Evolutionary conservation across 30 jellyfish, hydroid and myxozoan genomes (phyloP).

Genomic region (Turritopsis dohrnii): DNA sequence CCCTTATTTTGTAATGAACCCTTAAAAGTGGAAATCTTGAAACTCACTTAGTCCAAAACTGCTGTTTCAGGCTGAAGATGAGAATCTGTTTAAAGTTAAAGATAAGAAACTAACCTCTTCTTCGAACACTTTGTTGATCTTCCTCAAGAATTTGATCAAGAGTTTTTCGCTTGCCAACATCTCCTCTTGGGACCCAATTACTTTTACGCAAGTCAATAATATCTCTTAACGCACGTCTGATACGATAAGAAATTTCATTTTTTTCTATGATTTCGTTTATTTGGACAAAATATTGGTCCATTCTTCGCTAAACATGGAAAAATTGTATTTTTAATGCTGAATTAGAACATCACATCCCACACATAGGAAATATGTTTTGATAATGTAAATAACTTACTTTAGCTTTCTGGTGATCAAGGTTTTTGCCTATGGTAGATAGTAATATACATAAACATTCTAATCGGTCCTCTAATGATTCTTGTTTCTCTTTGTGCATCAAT

Average conservation of each 20-base stretch:
- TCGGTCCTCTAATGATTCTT: constrained; percentile 65
- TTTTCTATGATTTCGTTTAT: constrained; percentile 46
- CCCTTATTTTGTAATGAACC: background rate
- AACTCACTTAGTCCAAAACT: background rate
- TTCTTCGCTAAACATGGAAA: constrained; percentile 49
- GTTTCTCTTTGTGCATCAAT: constrained; percentile 31
- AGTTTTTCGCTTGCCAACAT: constrained; percentile 40
- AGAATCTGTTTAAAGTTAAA: background rate
- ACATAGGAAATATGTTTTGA: too few species aligned
- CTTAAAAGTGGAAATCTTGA: too few species aligned
- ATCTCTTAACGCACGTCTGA: constrained; percentile 66
- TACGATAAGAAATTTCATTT: constrained; percentile 69
- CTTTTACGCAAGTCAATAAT: constrained; percentile 57
- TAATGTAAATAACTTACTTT: constrained; percentile 45
- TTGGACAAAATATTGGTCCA: constrained; percentile 74
- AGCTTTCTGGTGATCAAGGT: constrained; percentile 73
- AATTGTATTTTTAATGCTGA: background rate
- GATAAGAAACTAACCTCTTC: constrained; percentile 8
- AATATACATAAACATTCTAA: constrained; percentile 79
- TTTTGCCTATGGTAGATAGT: constrained; percentile 76
- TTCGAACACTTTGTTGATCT: background rate
- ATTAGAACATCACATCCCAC: background rate
- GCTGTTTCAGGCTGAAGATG: background rate
- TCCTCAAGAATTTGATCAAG: too few species aligned
- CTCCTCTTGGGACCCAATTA: constrained; percentile 83